Conservation (phyloP, 2,797 vertebrate genomes). For the Tangara arthus region DNA sequence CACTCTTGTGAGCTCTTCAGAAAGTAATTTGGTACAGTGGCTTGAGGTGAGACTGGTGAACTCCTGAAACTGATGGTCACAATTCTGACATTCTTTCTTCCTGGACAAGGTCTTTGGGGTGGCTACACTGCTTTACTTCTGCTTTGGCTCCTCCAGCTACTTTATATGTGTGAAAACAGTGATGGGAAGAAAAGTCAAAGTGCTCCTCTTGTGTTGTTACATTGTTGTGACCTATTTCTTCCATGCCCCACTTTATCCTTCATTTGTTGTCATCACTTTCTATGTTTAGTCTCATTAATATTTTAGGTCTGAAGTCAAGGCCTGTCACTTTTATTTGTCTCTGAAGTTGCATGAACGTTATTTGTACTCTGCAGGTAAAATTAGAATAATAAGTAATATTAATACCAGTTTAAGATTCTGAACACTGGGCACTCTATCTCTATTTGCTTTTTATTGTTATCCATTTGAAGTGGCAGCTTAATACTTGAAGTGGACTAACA, state of each 20-base stretch:
- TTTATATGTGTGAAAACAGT: neutral
- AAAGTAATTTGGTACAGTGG: neutral
- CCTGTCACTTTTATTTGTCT: neutral
- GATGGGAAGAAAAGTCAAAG: neutral
- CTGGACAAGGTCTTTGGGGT: neutral
- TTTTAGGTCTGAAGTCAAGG: neutral
- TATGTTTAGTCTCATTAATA: constrained; percentile 9
- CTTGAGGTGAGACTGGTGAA: neutral
- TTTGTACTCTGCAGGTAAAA: neutral
- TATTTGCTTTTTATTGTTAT: neutral
- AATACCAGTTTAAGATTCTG: constrained; percentile 13
- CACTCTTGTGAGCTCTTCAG: neutral
- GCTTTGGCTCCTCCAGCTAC: neutral
- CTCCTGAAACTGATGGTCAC: neutral
- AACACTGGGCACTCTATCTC: neutral
- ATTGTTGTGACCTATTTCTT: neutral
- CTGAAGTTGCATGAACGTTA: neutral
- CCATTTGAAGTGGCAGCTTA: neutral
- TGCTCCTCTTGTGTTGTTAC: neutral
- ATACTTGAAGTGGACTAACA: neutral
- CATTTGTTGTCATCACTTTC: neutral
- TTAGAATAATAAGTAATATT: neutral
- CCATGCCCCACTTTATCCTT: neutral
- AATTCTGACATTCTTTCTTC: neutral
- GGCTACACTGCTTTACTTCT: neutral